Evolutionary conservation across 2,113 vertebrate genomes (phyloP).

Genomic region (Gymnobelideus leadbeateri): DNA sequence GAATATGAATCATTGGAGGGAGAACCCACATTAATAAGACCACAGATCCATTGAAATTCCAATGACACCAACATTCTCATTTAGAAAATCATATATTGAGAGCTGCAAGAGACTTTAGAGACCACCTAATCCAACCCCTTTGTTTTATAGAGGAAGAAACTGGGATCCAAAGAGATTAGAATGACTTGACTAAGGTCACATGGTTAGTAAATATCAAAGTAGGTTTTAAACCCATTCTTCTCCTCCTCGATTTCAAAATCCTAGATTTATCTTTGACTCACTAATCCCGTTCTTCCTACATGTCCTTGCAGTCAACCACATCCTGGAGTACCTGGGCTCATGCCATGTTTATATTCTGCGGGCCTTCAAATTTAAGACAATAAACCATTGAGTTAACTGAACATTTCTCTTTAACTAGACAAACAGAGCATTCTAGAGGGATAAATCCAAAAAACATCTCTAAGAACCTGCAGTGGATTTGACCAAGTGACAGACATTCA

Average conservation of each 20-base stretch:
- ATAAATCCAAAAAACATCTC: background rate
- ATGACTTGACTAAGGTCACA: background rate
- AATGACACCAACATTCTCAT: background rate
- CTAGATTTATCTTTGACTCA: background rate
- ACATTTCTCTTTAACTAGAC: background rate
- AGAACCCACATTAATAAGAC: background rate
- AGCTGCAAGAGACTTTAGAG: background rate
- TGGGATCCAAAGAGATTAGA: background rate
- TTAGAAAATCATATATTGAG: background rate
- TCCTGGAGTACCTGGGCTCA: background rate
- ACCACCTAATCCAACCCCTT: background rate
- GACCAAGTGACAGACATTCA: background rate
- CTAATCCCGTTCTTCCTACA: background rate
- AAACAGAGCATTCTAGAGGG: background rate
- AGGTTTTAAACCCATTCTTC: background rate
- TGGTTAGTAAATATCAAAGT: background rate
- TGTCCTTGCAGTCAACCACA: background rate
- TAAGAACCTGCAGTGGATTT: background rate
- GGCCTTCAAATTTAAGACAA: background rate
- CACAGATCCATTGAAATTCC: background rate
- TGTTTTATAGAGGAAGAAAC: background rate
- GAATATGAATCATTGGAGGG: background rate
- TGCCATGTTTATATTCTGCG: background rate
- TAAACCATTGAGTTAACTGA: background rate
- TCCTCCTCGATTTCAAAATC: background rate